A percentile compares a stretch with the other conserved stretches of the same genome.
Conservation (phyloP, 2,888 invertebrate species). For the Carabus problematicus region DNA sequence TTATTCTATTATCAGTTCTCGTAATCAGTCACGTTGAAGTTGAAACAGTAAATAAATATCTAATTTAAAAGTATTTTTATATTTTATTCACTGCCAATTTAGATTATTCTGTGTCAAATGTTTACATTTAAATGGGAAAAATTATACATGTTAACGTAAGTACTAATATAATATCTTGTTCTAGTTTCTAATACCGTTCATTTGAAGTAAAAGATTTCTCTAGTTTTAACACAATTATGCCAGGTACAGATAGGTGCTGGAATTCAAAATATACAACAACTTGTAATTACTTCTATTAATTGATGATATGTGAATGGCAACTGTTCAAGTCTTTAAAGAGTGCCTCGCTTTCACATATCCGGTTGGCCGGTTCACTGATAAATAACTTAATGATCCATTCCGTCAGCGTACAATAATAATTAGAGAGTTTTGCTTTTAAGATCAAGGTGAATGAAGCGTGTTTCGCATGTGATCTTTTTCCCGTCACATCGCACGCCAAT, state of each 20-base stretch:
- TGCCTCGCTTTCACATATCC: conserved; percentile 7
- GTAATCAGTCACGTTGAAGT: too few relatives aligned
- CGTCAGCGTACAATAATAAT: conserved; percentile 13
- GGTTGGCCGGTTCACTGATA: conserved; percentile 3
- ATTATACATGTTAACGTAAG: too few relatives aligned
- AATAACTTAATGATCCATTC: conserved; percentile 8
- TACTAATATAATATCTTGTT: too few relatives aligned
- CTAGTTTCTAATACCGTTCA: too few relatives aligned
- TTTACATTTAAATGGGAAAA: too few relatives aligned
- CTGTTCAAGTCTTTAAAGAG: neutral
- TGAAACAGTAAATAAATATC: too few relatives aligned
- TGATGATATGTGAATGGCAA: neutral
- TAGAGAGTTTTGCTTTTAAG: conserved; percentile 39
- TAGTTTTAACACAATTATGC: neutral
- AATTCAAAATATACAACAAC: neutral
- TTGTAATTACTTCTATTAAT: neutral
- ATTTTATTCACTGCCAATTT: too few relatives aligned
- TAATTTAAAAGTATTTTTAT: too few relatives aligned
- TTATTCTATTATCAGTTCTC: too few relatives aligned
- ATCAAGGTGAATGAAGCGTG: conserved; percentile 37
- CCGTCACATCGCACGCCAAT: conserved; percentile 15
- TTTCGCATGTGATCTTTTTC: conserved; percentile 10
- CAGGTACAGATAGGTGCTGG: neutral
- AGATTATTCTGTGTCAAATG: too few relatives aligned
- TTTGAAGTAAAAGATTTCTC: too few relatives aligned